Evolutionary conservation across 1,140 invertebrate genomes (phyloP).

Genomic region (Saccostrea cuccullata): DNA sequence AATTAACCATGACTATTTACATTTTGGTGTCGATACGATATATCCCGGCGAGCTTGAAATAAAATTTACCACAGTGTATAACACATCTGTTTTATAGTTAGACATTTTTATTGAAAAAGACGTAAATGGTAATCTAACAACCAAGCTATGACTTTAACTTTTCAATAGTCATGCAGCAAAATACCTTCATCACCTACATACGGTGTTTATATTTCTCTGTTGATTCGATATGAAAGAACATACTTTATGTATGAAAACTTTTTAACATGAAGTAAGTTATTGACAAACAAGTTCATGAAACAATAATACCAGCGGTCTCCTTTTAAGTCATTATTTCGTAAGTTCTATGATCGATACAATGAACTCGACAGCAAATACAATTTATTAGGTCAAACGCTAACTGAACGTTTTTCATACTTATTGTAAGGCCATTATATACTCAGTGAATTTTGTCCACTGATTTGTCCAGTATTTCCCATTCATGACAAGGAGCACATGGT

Average conservation of each 20-base stretch:
- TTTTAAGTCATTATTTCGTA: not conserved
- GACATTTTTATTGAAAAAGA: not conserved
- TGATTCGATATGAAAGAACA: too few relatives aligned
- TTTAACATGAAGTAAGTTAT: too few relatives aligned
- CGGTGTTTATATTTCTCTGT: too few relatives aligned
- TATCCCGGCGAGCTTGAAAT: not conserved
- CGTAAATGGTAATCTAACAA: too few relatives aligned
- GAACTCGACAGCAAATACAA: not conserved
- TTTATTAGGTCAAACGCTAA: not conserved
- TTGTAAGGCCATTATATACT: not conserved
- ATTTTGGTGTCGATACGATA: not conserved
- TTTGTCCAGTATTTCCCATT: not conserved
- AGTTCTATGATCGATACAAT: not conserved
- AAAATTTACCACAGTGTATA: not conserved
- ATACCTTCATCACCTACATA: too few relatives aligned
- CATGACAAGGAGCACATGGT: not conserved
- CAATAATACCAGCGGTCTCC: too few relatives aligned
- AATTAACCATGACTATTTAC: not conserved
- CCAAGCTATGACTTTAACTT: too few relatives aligned
- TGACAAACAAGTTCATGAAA: too few relatives aligned
- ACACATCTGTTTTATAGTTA: not conserved
- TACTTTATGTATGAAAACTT: too few relatives aligned
- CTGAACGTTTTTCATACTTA: not conserved
- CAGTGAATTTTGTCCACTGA: not conserved
- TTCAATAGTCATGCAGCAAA: too few relatives aligned